phyloP scores from a whole-genome alignment of 2,113 vertebrate species.

The Irena cyanogastra region DNA sequence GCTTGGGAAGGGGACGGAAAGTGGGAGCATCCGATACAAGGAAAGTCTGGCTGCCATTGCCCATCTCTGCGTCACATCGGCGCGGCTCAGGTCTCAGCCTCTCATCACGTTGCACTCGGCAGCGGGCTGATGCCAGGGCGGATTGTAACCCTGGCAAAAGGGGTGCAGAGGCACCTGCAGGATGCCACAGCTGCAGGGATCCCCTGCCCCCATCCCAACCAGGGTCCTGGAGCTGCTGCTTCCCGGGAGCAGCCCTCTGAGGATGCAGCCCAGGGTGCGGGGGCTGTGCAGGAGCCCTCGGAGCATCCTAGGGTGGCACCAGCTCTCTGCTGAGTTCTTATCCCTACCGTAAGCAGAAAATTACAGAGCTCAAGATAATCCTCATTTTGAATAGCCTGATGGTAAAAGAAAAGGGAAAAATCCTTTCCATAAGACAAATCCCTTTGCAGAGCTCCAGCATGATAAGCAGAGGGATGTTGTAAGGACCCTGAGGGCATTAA shows the following conservation, averaged over 20 bases:
- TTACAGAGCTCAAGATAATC: neutral
- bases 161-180: neutral
- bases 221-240: neutral
- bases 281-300: neutral
- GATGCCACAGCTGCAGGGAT: neutral
- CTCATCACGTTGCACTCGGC: neutral
- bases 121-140: neutral
- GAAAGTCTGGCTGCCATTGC: neutral
- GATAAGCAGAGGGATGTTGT: rapidly evolving
- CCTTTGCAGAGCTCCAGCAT: neutral
- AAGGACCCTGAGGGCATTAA: neutral
- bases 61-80: conserved; percentile 43
- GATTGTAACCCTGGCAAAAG: neutral
- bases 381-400: neutral
- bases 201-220: neutral
- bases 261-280: neutral
- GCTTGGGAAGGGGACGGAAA: neutral
- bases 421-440: neutral
- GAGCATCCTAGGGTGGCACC: neutral
- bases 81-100: neutral
- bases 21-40: conserved; percentile 18
- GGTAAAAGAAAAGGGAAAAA: neutral
- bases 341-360: neutral
- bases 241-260: neutral
- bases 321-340: neutral